Evolutionary conservation across 1,140 invertebrate species (phyloP).

Genomic region (Pemphigus obesinymphae): DNA sequence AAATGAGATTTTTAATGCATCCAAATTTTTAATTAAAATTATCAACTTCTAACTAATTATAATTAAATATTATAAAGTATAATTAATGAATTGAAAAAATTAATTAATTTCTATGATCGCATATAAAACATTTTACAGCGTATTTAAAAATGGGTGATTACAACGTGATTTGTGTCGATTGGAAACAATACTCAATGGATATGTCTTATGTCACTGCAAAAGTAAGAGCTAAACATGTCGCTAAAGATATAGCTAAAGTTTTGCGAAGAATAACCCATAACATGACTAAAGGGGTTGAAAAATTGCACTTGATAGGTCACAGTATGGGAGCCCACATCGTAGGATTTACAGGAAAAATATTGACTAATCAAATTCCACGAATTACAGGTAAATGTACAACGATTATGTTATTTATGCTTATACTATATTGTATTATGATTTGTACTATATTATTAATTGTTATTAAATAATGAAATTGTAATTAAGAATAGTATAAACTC

Average conservation of each 20-base stretch:
- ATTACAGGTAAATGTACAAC: slow-evolving; percentile 47
- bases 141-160: neutral
- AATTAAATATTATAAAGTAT: too few species aligned
- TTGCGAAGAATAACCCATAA: slow-evolving; percentile 45
- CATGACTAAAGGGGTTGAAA: slow-evolving; percentile 38
- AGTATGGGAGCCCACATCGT: slow-evolving; percentile 50
- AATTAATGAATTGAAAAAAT: too few species aligned
- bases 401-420: neutral
- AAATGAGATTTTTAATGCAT: too few species aligned
- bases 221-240: neutral
- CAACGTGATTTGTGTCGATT: slow-evolving; percentile 60
- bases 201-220: slow-evolving; percentile 55
- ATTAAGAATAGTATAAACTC: neutral
- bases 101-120: too few species aligned
- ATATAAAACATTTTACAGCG: too few species aligned
- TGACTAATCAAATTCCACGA: slow-evolving; percentile 49
- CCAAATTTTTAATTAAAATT: too few species aligned
- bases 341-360: slow-evolving; percentile 48
- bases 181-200: slow-evolving; percentile 52
- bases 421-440: neutral
- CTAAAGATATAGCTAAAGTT: slow-evolving; percentile 42
- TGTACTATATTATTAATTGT: neutral
- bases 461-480: neutral
- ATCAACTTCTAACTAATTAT: too few species aligned
- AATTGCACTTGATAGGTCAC: slow-evolving; percentile 49